Evolutionary conservation across 2,797 vertebrate genomes (phyloP).

Genomic region (Botia almorhae): DNA sequence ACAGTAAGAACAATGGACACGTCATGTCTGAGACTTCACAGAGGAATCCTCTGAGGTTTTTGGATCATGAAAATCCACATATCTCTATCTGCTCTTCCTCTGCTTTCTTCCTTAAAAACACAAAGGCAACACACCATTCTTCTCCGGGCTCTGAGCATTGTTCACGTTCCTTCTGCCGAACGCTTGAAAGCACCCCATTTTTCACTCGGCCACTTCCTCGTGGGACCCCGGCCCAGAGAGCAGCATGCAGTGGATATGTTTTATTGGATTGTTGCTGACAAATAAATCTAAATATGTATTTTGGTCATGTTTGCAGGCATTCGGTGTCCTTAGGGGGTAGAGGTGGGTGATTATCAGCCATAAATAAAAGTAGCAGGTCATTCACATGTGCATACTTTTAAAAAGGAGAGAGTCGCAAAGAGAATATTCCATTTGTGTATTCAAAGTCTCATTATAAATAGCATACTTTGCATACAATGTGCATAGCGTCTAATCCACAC

Average conservation of each 20-base stretch:
- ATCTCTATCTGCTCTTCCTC: slow-evolving; percentile 60
- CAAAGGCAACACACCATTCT: slow-evolving; percentile 53
- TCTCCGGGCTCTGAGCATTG: slow-evolving; percentile 75
- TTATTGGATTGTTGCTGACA: slow-evolving; percentile 84
- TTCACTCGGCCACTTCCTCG: slow-evolving; percentile 74
- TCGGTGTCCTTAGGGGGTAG: slow-evolving; percentile 73
- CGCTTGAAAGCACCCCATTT: slow-evolving; percentile 83
- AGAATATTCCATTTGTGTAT: neutral
- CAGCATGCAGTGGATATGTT: slow-evolving; percentile 81
- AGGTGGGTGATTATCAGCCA: slow-evolving; percentile 78
- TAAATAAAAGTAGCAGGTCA: slow-evolving; percentile 77
- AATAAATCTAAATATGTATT: slow-evolving; percentile 87
- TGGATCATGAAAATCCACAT: slow-evolving; percentile 72
- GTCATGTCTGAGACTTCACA: slow-evolving; percentile 62
- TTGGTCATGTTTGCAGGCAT: slow-evolving; percentile 79
- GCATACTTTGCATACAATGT: neutral
- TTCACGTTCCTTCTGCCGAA: slow-evolving; percentile 80
- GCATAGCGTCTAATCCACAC: neutral
- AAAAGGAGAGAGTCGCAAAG: slow-evolving; percentile 48
- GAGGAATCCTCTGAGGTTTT: slow-evolving; percentile 73
- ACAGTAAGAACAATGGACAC: slow-evolving; percentile 67
- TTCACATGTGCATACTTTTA: slow-evolving; percentile 74
- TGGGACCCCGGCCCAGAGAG: slow-evolving; percentile 77
- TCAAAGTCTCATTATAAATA: neutral
- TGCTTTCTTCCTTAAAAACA: slow-evolving; percentile 37